Conservation (phyloP, 2,113 vertebrate genomes). For the Polypterus senegalus region DNA sequence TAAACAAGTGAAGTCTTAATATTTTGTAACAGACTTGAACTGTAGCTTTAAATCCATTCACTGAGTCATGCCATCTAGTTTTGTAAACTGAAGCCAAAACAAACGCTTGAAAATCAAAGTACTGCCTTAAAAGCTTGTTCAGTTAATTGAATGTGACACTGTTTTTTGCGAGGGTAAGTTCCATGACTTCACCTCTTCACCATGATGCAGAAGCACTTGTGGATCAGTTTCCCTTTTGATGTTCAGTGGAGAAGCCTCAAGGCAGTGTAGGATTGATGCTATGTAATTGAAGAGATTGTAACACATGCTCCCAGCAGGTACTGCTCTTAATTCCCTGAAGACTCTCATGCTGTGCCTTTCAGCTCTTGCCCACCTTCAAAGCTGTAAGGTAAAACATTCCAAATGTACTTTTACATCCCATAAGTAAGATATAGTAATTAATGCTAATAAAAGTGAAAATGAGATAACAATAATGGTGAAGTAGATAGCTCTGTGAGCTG, state of each 20-base stretch:
- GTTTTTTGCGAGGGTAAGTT: not conserved
- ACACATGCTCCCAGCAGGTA: not conserved
- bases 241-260: not conserved
- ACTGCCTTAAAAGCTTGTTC: no score
- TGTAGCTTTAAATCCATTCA: no score
- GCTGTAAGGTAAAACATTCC: not conserved
- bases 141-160: not conserved
- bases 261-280: slow-evolving; percentile 3
- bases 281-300: not conserved
- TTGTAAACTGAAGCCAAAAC: no score
- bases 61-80: no score
- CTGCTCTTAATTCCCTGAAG: not conserved
- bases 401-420: no score
- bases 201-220: not conserved
- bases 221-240: not conserved
- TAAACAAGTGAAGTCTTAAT: no score
- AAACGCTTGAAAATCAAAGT: no score
- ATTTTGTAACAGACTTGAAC: no score
- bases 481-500: no score
- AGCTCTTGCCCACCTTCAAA: slow-evolving; percentile 1
- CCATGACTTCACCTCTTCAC: not conserved
- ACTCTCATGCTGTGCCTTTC: not conserved
- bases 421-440: no score
- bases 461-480: no score
- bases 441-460: no score